These are phyloP conservation scores for Drosophila helvetica DNA, from an alignment of 2,888 invertebrate genomes.

Conservation along the genomic window DNA sequence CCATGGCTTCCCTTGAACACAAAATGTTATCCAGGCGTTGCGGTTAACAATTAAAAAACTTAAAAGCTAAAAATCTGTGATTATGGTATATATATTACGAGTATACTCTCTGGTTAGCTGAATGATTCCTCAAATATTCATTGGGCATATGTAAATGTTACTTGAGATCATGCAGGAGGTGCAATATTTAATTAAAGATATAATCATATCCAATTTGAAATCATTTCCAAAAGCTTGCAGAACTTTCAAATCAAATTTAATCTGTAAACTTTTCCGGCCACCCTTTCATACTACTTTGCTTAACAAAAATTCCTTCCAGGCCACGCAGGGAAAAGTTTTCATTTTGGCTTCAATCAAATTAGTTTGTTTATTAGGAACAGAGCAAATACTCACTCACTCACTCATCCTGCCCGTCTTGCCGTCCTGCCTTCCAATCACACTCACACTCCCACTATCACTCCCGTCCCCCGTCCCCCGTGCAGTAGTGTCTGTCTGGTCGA, in stretches of 20 bases:
- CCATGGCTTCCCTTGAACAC: no score
- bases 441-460: background rate
- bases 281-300: background rate
- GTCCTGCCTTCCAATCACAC: background rate
- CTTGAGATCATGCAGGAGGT: background rate
- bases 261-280: background rate
- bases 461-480: background rate
- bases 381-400: conserved; percentile 1
- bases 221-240: background rate
- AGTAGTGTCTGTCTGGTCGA: conserved; percentile 25
- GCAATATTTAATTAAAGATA: background rate
- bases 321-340: conserved; percentile 29
- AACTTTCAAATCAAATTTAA: background rate
- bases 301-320: background rate
- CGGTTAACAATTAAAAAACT: background rate
- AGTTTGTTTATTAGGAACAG: conserved; percentile 61
- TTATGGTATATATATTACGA: background rate
- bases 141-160: no score
- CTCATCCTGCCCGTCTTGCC: background rate
- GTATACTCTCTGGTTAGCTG: no score
- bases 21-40: no score
- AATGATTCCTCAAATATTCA: no score
- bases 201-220: background rate
- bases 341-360: conserved; percentile 64
- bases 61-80: background rate